A percentile compares a stretch with the other conserved stretches of the same genome.
Conservation (phyloP, 1,140 invertebrate genomes). For the Megalonaias nervosa region DNA sequence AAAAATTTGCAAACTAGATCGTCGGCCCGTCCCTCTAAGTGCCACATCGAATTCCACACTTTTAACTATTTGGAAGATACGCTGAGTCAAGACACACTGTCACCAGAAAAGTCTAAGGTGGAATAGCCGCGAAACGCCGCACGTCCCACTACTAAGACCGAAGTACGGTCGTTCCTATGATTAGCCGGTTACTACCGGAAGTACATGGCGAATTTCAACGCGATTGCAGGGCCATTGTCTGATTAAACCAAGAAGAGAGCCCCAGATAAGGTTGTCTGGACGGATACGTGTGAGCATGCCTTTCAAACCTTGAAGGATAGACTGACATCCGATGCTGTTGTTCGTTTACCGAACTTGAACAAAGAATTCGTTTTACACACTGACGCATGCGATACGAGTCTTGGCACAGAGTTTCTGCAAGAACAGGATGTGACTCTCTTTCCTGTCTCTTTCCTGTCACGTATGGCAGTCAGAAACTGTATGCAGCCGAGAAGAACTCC, state of each 20-base stretch:
- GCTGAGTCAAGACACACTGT: conserved; percentile 16
- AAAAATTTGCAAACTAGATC: conserved; percentile 25
- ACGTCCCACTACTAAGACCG: conserved; percentile 17
- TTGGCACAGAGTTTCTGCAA: conserved; percentile 58
- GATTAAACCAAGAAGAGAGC: no score
- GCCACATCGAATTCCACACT: conserved; percentile 30
- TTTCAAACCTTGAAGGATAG: no score
- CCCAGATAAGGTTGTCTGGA: no score
- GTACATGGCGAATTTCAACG: no score
- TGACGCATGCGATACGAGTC: conserved; percentile 42
- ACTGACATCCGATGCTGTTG: conserved; percentile 22
- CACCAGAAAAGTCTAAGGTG: conserved; percentile 11
- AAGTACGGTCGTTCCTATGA: conserved; percentile 10
- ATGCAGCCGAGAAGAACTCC: no score
- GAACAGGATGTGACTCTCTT: conserved; percentile 23
- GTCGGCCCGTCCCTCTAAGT: no score
- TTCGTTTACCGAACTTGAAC: conserved; percentile 10
- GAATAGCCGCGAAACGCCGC: conserved; percentile 20
- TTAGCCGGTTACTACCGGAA: no score
- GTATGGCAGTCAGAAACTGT: no score
- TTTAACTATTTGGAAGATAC: conserved; percentile 34
- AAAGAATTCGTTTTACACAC: conserved; percentile 44
- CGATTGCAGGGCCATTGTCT: no score
- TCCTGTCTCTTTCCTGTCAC: no score
- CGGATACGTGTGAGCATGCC: no score